Percentiles rank a stretch among this genome's conserved stretches.
Evolutionary conservation across 2,888 invertebrate species (phyloP).

Genomic region (Cabera pusaria): DNA sequence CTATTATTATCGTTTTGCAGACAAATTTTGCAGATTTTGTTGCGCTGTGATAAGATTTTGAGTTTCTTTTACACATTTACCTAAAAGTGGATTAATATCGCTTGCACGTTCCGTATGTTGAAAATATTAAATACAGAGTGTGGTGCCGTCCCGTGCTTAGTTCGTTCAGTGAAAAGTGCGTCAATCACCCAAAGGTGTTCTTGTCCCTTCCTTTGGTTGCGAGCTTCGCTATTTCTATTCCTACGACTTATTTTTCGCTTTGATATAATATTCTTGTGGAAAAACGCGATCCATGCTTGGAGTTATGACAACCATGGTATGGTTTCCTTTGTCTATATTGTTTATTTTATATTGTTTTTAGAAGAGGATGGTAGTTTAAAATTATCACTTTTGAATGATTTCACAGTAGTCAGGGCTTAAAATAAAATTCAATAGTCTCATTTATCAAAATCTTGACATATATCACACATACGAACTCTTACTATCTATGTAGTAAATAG

Average conservation of each 20-base stretch:
- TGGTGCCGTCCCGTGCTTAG: conserved; percentile 78
- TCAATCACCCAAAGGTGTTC: conserved; percentile 66
- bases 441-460: conserved; percentile 19
- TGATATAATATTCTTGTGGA: conserved; percentile 67
- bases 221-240: conserved; percentile 61
- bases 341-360: conserved; percentile 63
- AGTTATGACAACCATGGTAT: conserved; percentile 84
- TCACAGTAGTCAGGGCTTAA: conserved; percentile 35
- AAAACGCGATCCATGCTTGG: conserved; percentile 82
- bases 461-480: conserved; percentile 14
- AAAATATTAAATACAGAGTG: conserved; percentile 42
- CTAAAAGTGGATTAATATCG: conserved; percentile 46
- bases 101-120: conserved; percentile 46
- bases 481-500: conserved; percentile 22
- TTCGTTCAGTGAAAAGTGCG: conserved; percentile 73
- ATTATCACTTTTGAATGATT: conserved; percentile 43
- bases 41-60: conserved; percentile 56
- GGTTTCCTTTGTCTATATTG: conserved; percentile 81
- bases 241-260: conserved; percentile 54
- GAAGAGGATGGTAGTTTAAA: conserved; percentile 62
- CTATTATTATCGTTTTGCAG: conserved; percentile 70
- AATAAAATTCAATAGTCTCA: conserved; percentile 18
- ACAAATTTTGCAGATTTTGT: conserved; percentile 66
- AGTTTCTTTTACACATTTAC: conserved; percentile 48
- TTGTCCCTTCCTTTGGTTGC: conserved; percentile 68